Evolutionary conservation across 2,797 vertebrate genomes (phyloP).

Genomic region (Microchirus variegatus): DNA sequence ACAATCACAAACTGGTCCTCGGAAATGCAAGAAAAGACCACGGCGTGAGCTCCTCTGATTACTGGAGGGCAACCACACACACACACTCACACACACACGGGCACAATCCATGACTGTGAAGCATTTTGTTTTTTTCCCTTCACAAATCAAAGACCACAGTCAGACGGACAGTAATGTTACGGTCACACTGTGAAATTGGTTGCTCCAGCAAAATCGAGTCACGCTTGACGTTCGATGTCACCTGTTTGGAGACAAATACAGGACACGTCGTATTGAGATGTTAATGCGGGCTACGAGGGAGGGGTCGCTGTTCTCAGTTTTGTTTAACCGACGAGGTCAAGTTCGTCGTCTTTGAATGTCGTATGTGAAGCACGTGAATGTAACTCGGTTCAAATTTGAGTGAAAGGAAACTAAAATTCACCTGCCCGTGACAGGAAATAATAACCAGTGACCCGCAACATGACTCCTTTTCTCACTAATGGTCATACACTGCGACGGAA

Average conservation of each 20-base stretch:
- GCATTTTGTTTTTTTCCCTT: slow-evolving; percentile 36
- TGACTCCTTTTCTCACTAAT: slow-evolving; percentile 31
- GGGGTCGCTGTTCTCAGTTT: too few relatives aligned
- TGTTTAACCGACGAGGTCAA: too few relatives aligned
- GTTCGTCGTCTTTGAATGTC: too few relatives aligned
- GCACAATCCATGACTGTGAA: slow-evolving; percentile 12
- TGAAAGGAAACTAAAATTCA: slow-evolving; percentile 30
- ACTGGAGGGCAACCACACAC: slow-evolving; percentile 23
- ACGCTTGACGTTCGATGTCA: slow-evolving; percentile 34
- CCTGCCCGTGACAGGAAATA: slow-evolving; percentile 18
- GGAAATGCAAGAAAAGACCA: slow-evolving; percentile 32
- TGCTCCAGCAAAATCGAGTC: slow-evolving; percentile 40
- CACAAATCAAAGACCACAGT: slow-evolving; percentile 43
- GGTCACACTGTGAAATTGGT: slow-evolving; percentile 58
- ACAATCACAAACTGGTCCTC: slow-evolving; percentile 12
- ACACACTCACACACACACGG: slow-evolving; percentile 30
- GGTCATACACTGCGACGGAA: slow-evolving; percentile 26
- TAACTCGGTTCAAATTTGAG: not conserved
- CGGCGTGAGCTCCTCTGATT: slow-evolving; percentile 12
- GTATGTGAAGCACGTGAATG: not conserved
- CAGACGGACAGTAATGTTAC: slow-evolving; percentile 22
- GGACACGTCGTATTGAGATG: not conserved
- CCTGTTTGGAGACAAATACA: slow-evolving; percentile 32
- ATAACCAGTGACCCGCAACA: slow-evolving; percentile 27
- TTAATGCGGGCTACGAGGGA: too few relatives aligned